Conservation (phyloP, 1,140 invertebrate genomes). For the silkworm (Bombyx mori) region DNA sequence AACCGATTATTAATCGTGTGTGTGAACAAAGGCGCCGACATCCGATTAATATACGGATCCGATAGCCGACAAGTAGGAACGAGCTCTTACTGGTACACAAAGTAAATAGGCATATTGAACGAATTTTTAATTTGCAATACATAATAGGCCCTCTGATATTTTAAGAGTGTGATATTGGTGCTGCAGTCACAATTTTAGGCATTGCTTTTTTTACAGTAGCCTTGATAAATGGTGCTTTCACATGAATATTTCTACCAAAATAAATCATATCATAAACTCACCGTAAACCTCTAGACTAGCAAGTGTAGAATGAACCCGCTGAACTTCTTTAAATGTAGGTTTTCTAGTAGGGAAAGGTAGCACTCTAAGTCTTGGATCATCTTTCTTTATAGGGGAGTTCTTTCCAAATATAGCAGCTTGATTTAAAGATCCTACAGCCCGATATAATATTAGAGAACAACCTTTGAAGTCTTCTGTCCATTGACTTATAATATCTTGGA, state of each 20-base stretch:
- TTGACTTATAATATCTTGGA: conserved; percentile 80
- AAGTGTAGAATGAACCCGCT: conserved; percentile 81
- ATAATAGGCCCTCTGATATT: too few species aligned
- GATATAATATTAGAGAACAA: conserved; percentile 84
- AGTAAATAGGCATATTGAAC: too few species aligned
- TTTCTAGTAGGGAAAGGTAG: conserved; percentile 88
- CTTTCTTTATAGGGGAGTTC: conserved; percentile 78
- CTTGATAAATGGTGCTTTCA: background rate
- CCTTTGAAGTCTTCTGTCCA: conserved; percentile 79
- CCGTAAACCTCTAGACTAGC: conserved; percentile 83
- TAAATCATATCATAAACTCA: conserved; percentile 35
- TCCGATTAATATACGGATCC: background rate
- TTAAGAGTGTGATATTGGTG: too few species aligned
- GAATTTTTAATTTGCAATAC: too few species aligned
- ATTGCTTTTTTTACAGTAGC: background rate
- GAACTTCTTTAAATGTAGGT: conserved; percentile 86
- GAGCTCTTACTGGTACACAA: background rate
- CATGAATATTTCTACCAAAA: too few species aligned
- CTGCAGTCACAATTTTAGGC: too few species aligned
- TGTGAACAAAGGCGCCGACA: background rate
- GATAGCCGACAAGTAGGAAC: background rate
- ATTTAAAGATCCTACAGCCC: conserved; percentile 83
- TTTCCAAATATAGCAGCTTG: conserved; percentile 82
- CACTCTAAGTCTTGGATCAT: conserved; percentile 77
- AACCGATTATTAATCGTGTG: background rate